Base-by-base conservation (phyloP, 2,797 vertebrate genomes). In the Nothura maculosa region DNA sequence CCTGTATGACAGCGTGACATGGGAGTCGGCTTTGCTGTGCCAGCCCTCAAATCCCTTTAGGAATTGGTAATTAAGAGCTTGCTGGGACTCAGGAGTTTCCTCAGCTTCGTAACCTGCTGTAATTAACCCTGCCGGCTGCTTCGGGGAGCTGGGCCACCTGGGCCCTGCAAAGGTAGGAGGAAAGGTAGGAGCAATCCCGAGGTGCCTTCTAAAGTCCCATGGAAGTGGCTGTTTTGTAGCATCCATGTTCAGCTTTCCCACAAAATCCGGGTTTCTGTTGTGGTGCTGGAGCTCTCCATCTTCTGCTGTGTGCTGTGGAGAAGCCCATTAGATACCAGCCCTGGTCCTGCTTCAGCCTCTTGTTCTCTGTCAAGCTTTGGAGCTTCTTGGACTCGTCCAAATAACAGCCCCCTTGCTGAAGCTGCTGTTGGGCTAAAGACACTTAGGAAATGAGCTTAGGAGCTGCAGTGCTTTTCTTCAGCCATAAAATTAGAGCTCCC, bases 1-100 rank as follows among this genome's bases (percentile, higher is more conserved):
- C 25, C 54, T 1, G 2, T 57, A 32, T 38, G 40, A 32, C 84
- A 69, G 69, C 2, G 1, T 0, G 1, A 69, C 78, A 64, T 40
- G 67, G 60, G 68, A 85, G 73, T 61, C 1, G 0, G 70, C 90
- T 89, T 89, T 3, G 0, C 55, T 11, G 34, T 1, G 1, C 74
- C 76, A 96, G 87, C 93, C 67, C 70, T 85, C 64, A 78, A 85
- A 95, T 96, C 93, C 74, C 77, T 38, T 96, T 95, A 93, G 6
- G 1, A 73, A 27, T 85, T 48, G 81, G 92, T 96, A 96, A 96
- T 96, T 96, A 96, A 96, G 79, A 93, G 86, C 91, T 94, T 4
- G 5, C 48, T 48, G 86, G 95, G 91, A 93, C 92, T 90, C 89
- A 72, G 79, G 89, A 90, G 87, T 92, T 96, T 92, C 77, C 81